A percentile compares a stretch with the other conserved stretches of the same genome.
Evolutionary conservation across 1,140 invertebrate species (phyloP).

Genomic region (Leptopilina boulardi): DNA sequence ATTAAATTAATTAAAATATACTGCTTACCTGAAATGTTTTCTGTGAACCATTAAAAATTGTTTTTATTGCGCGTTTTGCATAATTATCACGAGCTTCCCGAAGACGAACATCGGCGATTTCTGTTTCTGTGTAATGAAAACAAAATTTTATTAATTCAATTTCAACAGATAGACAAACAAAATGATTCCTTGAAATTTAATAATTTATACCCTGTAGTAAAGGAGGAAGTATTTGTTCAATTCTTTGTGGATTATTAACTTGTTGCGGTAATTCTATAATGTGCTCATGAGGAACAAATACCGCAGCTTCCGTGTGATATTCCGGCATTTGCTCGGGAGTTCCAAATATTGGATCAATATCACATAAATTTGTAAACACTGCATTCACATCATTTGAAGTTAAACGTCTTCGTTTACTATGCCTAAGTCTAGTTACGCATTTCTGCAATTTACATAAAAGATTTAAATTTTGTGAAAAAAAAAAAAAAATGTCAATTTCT

Average conservation of each 20-base stretch:
- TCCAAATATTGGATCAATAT: conserved; percentile 70
- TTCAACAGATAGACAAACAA: conserved; percentile 5
- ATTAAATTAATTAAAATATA: neutral
- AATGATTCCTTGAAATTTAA: conserved; percentile 11
- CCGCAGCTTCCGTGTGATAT: conserved; percentile 70
- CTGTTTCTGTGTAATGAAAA: conserved; percentile 62
- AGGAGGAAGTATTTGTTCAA: conserved; percentile 65
- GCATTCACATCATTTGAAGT: conserved; percentile 70
- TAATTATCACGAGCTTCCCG: conserved; percentile 70
- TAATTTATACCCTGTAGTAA: conserved; percentile 66
- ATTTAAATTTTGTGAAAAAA: neutral
- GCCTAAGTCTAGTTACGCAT: conserved; percentile 72
- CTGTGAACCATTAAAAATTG: conserved; percentile 72
- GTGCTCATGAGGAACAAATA: conserved; percentile 70
- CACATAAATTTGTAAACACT: conserved; percentile 71
- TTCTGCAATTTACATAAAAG: conserved; percentile 60
- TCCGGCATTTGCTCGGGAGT: conserved; percentile 67
- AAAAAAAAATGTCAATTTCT: neutral
- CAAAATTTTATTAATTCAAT: conserved; percentile 35
- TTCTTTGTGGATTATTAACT: conserved; percentile 64
- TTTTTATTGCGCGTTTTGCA: conserved; percentile 72
- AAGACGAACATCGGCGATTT: conserved; percentile 67
- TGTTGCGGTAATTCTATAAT: conserved; percentile 65
- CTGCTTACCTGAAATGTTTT: conserved; percentile 71
- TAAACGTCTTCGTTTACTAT: conserved; percentile 69